A percentile compares a stretch with the other conserved stretches of the same genome.
Conservation (phyloP, 2,113 vertebrate genomes). For the Platanista minor region DNA sequence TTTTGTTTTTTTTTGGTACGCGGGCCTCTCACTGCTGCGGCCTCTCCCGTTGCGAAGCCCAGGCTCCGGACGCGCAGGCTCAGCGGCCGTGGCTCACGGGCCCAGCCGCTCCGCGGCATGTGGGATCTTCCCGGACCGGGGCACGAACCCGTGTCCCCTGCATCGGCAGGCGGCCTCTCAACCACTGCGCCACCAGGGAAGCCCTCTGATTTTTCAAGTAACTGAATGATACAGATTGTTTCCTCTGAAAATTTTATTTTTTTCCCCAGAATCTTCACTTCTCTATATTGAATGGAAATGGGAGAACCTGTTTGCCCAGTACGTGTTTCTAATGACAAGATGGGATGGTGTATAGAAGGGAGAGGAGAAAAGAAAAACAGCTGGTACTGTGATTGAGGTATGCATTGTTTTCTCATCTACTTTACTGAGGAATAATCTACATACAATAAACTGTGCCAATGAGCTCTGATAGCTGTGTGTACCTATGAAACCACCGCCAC, state of each 20-base stretch:
- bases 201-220: conserved; percentile 23
- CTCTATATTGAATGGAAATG: neutral
- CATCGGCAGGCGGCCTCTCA: too few species aligned
- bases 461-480: neutral
- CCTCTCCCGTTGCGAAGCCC: too few species aligned
- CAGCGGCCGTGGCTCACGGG: too few species aligned
- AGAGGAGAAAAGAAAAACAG: neutral
- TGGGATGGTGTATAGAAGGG: neutral
- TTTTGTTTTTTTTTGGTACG: too few species aligned
- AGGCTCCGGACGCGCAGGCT: too few species aligned
- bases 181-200: too few species aligned
- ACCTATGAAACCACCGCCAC: neutral
- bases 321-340: neutral
- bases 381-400: neutral
- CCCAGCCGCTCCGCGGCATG: too few species aligned
- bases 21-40: too few species aligned
- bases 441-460: neutral
- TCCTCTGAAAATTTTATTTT: neutral
- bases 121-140: too few species aligned
- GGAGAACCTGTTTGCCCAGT: neutral
- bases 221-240: neutral
- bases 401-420: neutral
- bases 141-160: too few species aligned
- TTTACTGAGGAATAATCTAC: neutral
- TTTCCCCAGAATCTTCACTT: neutral